Base-by-base conservation (phyloP, 2,888 invertebrate genomes). In the Rhopalosiphum nymphaeae region DNA sequence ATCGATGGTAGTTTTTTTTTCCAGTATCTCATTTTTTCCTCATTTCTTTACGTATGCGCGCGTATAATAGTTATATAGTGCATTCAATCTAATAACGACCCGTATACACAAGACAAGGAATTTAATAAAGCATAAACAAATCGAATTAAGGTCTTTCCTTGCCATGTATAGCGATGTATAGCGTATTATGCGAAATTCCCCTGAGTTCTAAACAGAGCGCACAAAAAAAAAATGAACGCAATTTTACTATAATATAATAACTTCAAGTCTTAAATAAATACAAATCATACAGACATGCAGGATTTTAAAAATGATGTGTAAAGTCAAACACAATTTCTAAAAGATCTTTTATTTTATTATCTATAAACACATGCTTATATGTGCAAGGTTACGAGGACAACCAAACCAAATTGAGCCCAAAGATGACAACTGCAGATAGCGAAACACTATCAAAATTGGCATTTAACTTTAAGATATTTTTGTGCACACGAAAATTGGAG, bases 101-200 rank as follows among this genome's bases (percentile, higher is more conserved):
- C 44, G 87, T 88, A 25, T 67, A 87, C 61, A 67, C 67, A 92
- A 92, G 61, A 92, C 67, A 53, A 88, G 87, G 67, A 92, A 92
- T 92, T 88, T 89, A 88, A 88, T 92, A 92, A 92, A 92, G 53
- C 78, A 92, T 92, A 92, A 53, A 89, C 53, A 88, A 92, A 88
- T 89, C 67, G 88, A 89, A 88, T 92, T 78, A 87, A 87, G 87
- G 61, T 49, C 36, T 53, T 89, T 21, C 42, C 53, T 88, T 78
- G 36, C 25, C 49, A n/a, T 86, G 86, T 44, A 61, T 87, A 46
- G 29, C 0, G 25, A n/a, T 91, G 86, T 44, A 61, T 87, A 46
- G 29, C 0, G 25, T 67, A n/a, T 86, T 88, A 89, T 56, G 53
- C 78, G 92, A 53, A 42, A 78, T 78, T 56, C 92, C 88, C 92